Conservation (phyloP, 2,888 invertebrate genomes). For the Drosophila greeni region DNA sequence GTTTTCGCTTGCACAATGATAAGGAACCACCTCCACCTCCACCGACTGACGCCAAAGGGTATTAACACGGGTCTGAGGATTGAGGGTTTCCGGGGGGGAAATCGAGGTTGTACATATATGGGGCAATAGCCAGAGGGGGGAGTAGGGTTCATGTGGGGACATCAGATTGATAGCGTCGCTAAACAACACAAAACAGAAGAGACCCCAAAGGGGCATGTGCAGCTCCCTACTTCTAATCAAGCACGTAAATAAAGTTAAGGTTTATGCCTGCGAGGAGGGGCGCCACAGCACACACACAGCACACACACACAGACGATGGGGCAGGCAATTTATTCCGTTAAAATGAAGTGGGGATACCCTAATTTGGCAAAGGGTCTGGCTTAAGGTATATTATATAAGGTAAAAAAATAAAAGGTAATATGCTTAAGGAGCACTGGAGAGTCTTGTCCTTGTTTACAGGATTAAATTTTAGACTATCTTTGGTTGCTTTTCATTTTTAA, state of each 20-base stretch:
- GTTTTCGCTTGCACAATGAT: constrained; percentile 64
- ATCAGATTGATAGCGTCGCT: constrained; percentile 58
- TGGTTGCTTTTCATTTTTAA: background rate
- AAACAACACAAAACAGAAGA: constrained; percentile 42
- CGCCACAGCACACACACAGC: background rate
- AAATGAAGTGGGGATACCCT: constrained; percentile 33
- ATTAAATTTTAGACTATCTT: background rate
- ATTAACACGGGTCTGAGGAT: constrained; percentile 18
- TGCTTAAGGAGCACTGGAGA: background rate
- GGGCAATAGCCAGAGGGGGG: background rate
- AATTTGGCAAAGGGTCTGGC: constrained; percentile 3
- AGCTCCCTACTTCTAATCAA: constrained; percentile 62
- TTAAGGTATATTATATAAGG: constrained; percentile 1
- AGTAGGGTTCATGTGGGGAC: constrained; percentile 25
- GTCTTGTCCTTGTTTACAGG: rapidly evolving
- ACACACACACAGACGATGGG: constrained; percentile 26
- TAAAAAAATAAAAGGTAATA: constrained; percentile 1
- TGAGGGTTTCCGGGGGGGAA: constrained; percentile 26
- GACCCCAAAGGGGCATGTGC: constrained; percentile 28
- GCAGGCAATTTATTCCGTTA: constrained; percentile 14
- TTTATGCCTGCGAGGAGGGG: constrained; percentile 52
- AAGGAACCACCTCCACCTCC: constrained; percentile 41
- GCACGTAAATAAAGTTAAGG: constrained; percentile 73
- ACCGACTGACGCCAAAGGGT: constrained; percentile 34
- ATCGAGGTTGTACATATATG: constrained; percentile 12